Percentiles rank a stretch among this genome's conserved stretches.
These are phyloP conservation scores for Pocillopora verrucosa DNA, from an alignment of 64 coral and sea anemone genomes.

Conservation along the genomic window DNA sequence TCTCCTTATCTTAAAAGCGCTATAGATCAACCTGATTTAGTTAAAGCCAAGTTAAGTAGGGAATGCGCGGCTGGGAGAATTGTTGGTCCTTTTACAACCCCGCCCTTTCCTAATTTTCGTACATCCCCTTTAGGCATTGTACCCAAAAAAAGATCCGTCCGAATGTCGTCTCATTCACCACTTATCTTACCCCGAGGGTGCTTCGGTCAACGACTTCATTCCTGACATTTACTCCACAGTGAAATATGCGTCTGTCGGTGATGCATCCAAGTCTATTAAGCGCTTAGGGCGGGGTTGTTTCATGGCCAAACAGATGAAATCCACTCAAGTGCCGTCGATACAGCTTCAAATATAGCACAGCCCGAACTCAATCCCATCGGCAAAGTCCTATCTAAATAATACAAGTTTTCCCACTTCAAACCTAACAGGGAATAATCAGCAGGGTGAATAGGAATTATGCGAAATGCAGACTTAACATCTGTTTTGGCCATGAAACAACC, in stretches of 20 bases:
- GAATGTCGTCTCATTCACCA: too few species aligned
- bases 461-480: slow-evolving; percentile 17
- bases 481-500: slow-evolving; percentile 35
- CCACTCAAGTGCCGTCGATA: slow-evolving; percentile 41
- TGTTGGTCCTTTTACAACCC: too few species aligned
- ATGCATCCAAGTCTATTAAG: not conserved
- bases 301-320: slow-evolving; percentile 32
- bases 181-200: too few species aligned
- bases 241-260: not conserved
- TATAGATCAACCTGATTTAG: too few species aligned
- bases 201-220: too few species aligned
- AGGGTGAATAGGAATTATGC: slow-evolving; percentile 52
- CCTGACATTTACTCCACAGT: slow-evolving; percentile 25
- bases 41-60: too few species aligned
- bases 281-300: not conserved
- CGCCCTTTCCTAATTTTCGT: too few species aligned
- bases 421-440: slow-evolving; percentile 49
- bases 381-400: slow-evolving; percentile 41
- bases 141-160: too few species aligned
- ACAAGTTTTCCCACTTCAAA: slow-evolving; percentile 43
- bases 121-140: too few species aligned
- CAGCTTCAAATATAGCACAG: slow-evolving; percentile 36
- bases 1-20: too few species aligned
- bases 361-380: slow-evolving; percentile 12
- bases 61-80: too few species aligned